These are phyloP conservation scores for Melanostigma gelatinosum DNA, from an alignment of 2,113 vertebrate species.

Conservation along the genomic window DNA sequence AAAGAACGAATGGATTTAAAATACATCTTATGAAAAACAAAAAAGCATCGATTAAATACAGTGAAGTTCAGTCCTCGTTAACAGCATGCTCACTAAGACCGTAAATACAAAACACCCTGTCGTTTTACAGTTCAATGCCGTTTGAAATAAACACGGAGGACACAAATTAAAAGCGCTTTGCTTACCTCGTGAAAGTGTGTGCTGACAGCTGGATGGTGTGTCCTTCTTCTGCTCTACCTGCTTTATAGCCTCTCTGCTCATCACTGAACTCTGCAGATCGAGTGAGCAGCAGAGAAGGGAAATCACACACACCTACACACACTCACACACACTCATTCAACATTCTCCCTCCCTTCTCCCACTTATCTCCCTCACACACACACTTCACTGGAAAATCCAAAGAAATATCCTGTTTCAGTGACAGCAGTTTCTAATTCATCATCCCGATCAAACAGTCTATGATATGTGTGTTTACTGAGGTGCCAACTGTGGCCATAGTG, in stretches of 20 bases:
- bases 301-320: not conserved
- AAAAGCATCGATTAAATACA: not conserved
- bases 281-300: not conserved
- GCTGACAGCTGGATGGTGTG: not conserved
- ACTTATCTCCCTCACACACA: not conserved
- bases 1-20: not conserved
- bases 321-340: not conserved
- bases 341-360: not conserved
- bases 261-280: not conserved
- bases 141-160: not conserved
- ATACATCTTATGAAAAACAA: not conserved
- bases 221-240: accelerated
- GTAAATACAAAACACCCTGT: not conserved
- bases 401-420: too few species aligned
- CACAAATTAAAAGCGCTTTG: not conserved
- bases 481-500: too few species aligned
- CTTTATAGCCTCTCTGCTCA: not conserved
- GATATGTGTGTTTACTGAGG: too few species aligned
- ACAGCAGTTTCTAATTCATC: too few species aligned
- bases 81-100: not conserved
- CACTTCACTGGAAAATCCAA: not conserved
- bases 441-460: too few species aligned
- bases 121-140: not conserved
- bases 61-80: not conserved
- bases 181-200: slow-evolving; percentile 27